phyloP scores from a whole-genome alignment of 2,113 vertebrate species.

The Leucoraja erinaceus region DNA sequence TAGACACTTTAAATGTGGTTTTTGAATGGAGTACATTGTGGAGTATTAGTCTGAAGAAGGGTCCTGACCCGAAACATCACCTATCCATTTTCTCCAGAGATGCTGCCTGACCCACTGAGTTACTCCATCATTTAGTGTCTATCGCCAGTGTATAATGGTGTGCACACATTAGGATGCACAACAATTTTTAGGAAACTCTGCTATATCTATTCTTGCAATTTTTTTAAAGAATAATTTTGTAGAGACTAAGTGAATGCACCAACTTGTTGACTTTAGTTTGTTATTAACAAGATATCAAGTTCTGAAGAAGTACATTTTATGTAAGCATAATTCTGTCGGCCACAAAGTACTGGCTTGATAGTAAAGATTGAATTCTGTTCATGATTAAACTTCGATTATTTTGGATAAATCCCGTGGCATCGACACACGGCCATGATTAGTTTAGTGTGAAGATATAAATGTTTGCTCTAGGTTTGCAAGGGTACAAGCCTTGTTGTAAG shows the following conservation, averaged over 20 bases:
- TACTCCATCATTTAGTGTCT: too few species aligned
- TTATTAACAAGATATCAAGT: not conserved
- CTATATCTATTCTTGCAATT: not conserved
- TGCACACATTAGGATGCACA: too few species aligned
- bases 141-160: too few species aligned
- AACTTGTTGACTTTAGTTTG: not conserved
- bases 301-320: not conserved
- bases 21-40: too few species aligned
- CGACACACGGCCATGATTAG: not conserved
- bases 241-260: not conserved
- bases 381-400: not conserved
- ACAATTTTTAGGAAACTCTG: not conserved
- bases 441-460: not conserved
- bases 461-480: not conserved
- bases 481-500: not conserved
- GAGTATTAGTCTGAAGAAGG: too few species aligned
- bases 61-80: too few species aligned
- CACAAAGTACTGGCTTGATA: not conserved
- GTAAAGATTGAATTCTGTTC: not conserved
- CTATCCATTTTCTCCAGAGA: too few species aligned
- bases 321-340: not conserved
- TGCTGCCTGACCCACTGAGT: too few species aligned
- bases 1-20: too few species aligned
- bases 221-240: not conserved
- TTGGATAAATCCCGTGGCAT: not conserved